Percentiles rank a stretch among this genome's conserved stretches.
These are phyloP conservation scores for Neolamprologus fasciatus DNA, from an alignment of 2,113 vertebrate genomes.

Conservation along the genomic window DNA sequence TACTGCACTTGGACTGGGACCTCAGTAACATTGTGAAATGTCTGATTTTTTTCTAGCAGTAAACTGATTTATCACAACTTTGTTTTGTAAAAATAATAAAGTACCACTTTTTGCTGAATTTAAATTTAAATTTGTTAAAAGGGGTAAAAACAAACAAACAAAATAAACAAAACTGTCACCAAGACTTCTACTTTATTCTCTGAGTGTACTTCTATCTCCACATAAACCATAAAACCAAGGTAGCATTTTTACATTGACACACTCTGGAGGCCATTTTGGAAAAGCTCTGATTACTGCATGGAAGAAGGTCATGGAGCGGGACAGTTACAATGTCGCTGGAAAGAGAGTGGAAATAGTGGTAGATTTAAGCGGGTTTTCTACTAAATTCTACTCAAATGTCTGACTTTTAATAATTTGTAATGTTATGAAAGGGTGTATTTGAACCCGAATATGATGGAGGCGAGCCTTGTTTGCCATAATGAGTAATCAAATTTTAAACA, in stretches of 20 bases:
- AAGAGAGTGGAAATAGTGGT: neutral
- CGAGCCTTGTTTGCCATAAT: neutral
- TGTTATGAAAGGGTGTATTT: neutral
- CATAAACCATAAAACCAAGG: neutral
- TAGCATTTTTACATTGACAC: neutral
- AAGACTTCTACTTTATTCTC: neutral
- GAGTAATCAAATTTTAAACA: neutral
- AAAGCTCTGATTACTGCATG: neutral
- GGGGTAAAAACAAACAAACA: neutral
- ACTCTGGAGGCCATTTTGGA: neutral
- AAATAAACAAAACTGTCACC: neutral
- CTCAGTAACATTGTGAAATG: neutral
- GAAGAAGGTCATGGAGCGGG: neutral
- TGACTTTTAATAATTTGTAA: neutral
- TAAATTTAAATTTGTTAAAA: rapidly evolving
- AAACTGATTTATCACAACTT: neutral
- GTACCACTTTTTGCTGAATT: neutral
- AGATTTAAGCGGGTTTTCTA: neutral
- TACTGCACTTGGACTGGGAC: neutral
- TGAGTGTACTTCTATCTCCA: neutral
- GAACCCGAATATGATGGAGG: neutral
- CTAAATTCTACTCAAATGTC: neutral
- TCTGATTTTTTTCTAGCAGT: neutral
- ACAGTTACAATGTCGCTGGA: neutral
- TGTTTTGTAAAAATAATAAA: neutral